These are phyloP conservation scores for Apodemia duryi DNA, from an alignment of 2,888 invertebrate species.

Conservation along the genomic window DNA sequence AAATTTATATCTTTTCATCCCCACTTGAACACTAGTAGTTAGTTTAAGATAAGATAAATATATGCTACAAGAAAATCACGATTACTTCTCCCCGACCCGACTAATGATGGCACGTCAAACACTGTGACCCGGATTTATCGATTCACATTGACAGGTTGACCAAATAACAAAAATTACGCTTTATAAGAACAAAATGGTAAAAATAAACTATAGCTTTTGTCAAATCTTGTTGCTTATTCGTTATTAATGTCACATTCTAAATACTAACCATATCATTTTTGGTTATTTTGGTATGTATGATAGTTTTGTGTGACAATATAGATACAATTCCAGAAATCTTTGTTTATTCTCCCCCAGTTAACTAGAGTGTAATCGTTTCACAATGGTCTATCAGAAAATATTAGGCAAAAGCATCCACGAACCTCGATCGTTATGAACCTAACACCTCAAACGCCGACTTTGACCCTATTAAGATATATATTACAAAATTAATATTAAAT, in stretches of 20 bases:
- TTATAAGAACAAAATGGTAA: background rate
- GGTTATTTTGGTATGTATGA: too few relatives aligned
- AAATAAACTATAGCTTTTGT: background rate
- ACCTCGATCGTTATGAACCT: conserved; percentile 25
- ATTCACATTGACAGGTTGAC: too few relatives aligned
- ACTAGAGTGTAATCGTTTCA: background rate
- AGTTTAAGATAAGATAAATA: too few relatives aligned
- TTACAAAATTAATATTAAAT: conserved; percentile 33
- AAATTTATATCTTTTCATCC: too few relatives aligned
- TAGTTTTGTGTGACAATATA: too few relatives aligned
- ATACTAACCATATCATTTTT: too few relatives aligned
- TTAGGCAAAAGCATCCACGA: conserved; percentile 31
- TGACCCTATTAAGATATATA: conserved; percentile 36
- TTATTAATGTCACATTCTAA: background rate
- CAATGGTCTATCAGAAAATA: background rate
- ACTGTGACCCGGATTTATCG: too few relatives aligned
- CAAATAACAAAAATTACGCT: background rate
- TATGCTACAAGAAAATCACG: too few relatives aligned
- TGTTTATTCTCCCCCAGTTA: background rate
- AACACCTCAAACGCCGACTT: conserved; percentile 36
- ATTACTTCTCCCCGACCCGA: too few relatives aligned
- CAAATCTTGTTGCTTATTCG: background rate
- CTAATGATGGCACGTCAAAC: too few relatives aligned
- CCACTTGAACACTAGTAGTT: too few relatives aligned
- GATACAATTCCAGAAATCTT: background rate